Conservation (phyloP, 2,797 vertebrate genomes). For the Octomys mimax region DNA sequence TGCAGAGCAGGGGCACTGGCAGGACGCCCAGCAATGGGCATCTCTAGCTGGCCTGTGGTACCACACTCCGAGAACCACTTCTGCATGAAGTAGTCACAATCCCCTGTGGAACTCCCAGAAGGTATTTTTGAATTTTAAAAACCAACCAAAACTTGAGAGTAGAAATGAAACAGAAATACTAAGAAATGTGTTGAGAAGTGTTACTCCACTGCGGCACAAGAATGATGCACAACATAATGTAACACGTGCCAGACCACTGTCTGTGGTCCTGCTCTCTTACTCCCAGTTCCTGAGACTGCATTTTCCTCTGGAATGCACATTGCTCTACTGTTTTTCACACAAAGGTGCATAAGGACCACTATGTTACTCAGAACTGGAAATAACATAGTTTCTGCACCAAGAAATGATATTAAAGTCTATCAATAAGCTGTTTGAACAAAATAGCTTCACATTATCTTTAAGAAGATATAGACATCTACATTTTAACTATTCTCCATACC, state of each 20-base stretch:
- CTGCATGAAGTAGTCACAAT: background rate
- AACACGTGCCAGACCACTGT: background rate
- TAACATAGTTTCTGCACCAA: background rate
- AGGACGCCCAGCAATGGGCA: background rate
- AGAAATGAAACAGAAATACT: constrained; percentile 13
- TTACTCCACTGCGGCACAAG: background rate
- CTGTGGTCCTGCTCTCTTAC: background rate
- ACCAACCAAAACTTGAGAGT: constrained; percentile 17
- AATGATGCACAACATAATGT: background rate
- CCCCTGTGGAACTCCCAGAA: background rate
- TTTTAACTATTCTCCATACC: background rate
- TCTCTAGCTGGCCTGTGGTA: too few species aligned
- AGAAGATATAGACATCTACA: background rate
- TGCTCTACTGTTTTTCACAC: background rate
- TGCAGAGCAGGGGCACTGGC: background rate
- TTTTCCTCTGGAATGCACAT: background rate
- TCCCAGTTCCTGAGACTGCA: background rate
- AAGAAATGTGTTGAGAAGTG: background rate
- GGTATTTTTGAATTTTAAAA: background rate
- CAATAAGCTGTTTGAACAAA: constrained; percentile 28
- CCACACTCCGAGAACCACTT: background rate
- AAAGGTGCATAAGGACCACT: background rate
- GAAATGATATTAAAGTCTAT: constrained; percentile 20
- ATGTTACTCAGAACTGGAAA: constrained; percentile 32
- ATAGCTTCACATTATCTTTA: background rate